Percentiles rank a stretch among this genome's conserved stretches.
These are phyloP conservation scores for Loxodonta africana DNA, from an alignment of 2,113 vertebrate genomes.

Conservation along the genomic window DNA sequence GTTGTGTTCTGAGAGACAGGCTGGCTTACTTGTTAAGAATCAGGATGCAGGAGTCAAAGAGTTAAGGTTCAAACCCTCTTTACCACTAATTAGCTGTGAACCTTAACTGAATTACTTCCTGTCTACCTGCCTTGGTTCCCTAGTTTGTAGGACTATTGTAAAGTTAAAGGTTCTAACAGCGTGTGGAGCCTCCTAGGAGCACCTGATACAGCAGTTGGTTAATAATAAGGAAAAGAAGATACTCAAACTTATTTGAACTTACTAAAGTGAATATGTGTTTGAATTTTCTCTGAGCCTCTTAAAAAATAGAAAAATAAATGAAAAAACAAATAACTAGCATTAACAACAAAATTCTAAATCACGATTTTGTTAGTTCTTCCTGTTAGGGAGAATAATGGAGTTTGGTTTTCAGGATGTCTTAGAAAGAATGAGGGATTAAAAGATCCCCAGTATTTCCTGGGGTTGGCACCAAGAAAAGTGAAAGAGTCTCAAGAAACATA, in stretches of 20 bases:
- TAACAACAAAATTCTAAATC: neutral
- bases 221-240: neutral
- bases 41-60: neutral
- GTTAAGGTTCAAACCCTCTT: neutral
- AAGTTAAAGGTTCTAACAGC: neutral
- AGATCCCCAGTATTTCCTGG: neutral
- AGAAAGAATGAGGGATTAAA: neutral
- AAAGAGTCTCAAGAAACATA: neutral
- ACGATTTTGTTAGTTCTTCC: neutral
- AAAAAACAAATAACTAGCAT: neutral
- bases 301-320: constrained; percentile 31
- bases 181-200: neutral
- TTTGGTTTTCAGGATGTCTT: neutral
- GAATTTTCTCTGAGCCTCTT: constrained; percentile 1
- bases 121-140: neutral
- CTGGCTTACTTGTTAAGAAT: neutral
- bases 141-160: neutral
- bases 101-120: neutral
- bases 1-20: neutral
- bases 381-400: neutral
- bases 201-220: neutral
- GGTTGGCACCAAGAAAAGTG: neutral
- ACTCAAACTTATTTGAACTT: constrained; percentile 22
- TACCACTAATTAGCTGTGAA: neutral
- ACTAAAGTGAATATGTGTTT: constrained; percentile 14